Percentiles rank a stretch among this genome's conserved stretches.
Conservation (phyloP, 2,797 vertebrate species). For the Gambusia yucatana region DNA sequence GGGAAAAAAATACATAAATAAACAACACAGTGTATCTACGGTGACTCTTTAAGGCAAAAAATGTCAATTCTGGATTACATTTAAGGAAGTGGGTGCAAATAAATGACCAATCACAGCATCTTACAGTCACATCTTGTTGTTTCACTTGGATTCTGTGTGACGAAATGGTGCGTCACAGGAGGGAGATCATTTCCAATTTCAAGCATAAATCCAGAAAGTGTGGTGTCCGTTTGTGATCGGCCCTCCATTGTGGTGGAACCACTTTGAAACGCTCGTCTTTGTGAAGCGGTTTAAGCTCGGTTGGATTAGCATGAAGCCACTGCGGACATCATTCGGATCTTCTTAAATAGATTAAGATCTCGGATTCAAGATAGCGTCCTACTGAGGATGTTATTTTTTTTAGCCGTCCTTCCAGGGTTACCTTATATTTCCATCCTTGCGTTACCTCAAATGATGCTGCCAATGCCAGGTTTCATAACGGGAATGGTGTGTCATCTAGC, state of each 20-base stretch:
- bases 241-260: neutral
- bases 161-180: neutral
- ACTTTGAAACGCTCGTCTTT: neutral
- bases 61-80: neutral
- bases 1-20: neutral
- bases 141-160: neutral
- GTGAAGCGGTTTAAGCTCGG: neutral
- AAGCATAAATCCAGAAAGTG: neutral
- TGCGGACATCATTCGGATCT: neutral
- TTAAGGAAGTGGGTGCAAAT: neutral
- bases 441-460: neutral
- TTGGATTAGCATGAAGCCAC: neutral
- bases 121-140: neutral
- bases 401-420: neutral
- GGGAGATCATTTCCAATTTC: neutral
- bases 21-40: neutral
- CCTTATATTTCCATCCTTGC: neutral
- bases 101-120: neutral
- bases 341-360: neutral
- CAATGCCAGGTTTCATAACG: neutral
- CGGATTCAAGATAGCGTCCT: neutral
- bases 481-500: neutral
- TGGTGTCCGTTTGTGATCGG: neutral
- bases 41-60: constrained; percentile 2
- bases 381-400: neutral